Conservation (phyloP, 2,797 vertebrate species). For the Salmo trutta region DNA sequence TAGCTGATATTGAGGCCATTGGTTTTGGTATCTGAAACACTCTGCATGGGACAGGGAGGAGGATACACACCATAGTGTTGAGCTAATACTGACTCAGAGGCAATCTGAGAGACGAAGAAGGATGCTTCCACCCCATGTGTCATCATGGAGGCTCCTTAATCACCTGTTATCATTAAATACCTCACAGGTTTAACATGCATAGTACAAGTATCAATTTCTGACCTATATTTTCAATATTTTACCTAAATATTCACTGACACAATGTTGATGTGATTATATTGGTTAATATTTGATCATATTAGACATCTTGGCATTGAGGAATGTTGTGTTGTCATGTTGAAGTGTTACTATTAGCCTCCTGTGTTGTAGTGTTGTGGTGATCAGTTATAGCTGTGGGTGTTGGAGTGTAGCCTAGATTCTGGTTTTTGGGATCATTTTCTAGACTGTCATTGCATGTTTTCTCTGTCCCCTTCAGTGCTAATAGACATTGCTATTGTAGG, state of each 20-base stretch:
- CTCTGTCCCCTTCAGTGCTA: not conserved
- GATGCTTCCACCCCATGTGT: slow-evolving; percentile 39
- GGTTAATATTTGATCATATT: not conserved
- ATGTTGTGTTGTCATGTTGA: not conserved
- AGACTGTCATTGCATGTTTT: not conserved
- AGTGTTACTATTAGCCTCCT: not conserved
- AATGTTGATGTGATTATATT: slow-evolving; percentile 28
- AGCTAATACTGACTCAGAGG: slow-evolving; percentile 64
- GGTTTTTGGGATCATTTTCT: not conserved
- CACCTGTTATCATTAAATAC: slow-evolving; percentile 41
- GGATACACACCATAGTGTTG: slow-evolving; percentile 38
- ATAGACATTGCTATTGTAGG: not conserved
- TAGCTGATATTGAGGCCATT: slow-evolving; percentile 75
- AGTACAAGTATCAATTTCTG: not conserved
- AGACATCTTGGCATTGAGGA: too few relatives aligned
- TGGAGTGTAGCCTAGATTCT: not conserved
- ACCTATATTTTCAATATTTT: not conserved
- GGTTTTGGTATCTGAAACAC: slow-evolving; percentile 69
- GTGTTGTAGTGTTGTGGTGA: not conserved
- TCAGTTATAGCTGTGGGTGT: not conserved
- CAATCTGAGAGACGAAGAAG: slow-evolving; percentile 54
- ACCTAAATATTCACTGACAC: not conserved
- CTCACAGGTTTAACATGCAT: slow-evolving; percentile 32
- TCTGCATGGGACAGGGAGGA: slow-evolving; percentile 40
- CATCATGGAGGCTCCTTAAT: slow-evolving; percentile 52